Conservation (phyloP, 2,888 invertebrate species). For the Ischnus inquisitorius region DNA sequence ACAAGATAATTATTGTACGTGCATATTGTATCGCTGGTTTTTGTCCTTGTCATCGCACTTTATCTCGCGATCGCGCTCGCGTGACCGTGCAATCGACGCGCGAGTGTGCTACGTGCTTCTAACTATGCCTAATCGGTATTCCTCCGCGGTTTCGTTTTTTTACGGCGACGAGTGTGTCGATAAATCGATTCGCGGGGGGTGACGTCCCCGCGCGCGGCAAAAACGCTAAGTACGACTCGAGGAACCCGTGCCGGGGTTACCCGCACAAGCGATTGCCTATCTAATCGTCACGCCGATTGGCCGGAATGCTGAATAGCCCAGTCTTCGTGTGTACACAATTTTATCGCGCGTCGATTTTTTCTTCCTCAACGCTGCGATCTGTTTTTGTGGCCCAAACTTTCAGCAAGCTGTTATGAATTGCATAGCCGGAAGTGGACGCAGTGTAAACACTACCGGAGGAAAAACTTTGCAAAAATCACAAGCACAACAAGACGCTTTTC, state of each 20-base stretch:
- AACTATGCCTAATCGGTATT: background rate
- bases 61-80: conserved; percentile 6
- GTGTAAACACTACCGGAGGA: too few species aligned
- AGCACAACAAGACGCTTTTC: too few species aligned
- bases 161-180: background rate
- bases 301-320: background rate
- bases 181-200: conserved; percentile 4
- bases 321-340: background rate
- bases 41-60: background rate
- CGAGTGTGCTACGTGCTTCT: background rate
- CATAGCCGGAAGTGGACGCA: too few species aligned
- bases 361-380: background rate
- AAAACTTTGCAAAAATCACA: too few species aligned
- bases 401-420: too few species aligned
- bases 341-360: background rate
- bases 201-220: background rate
- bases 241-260: background rate
- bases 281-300: background rate
- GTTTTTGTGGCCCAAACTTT: too few species aligned
- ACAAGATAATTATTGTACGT: background rate
- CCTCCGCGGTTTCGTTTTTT: background rate
- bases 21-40: background rate
- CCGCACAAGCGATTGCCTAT: conserved; percentile 15
- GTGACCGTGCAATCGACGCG: background rate
- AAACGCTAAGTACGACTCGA: background rate